Conservation (phyloP, 1,140 invertebrate genomes). For the Drosophila biarmipes region DNA sequence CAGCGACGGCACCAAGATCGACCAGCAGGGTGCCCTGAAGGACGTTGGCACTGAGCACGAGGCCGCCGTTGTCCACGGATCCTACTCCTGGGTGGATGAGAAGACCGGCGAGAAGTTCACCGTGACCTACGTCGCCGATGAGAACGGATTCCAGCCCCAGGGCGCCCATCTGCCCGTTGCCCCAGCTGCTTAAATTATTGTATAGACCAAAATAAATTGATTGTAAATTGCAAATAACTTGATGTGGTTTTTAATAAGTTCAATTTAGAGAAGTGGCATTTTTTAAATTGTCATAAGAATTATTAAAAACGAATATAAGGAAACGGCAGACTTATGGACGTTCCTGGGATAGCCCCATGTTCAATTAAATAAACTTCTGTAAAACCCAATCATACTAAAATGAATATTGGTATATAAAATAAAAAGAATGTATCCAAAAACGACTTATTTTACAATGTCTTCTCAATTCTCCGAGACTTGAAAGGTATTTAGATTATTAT, state of each 20-base stretch:
- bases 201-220: conserved; percentile 16
- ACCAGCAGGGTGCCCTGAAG: conserved; percentile 31
- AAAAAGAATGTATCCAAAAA: too few species aligned
- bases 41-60: conserved; percentile 49
- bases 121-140: conserved; percentile 67
- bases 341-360: too few species aligned
- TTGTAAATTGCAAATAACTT: conserved; percentile 13
- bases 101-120: conserved; percentile 55
- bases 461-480: too few species aligned
- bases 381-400: too few species aligned
- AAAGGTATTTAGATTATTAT: too few species aligned
- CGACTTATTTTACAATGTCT: too few species aligned
- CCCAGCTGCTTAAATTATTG: conserved; percentile 35
- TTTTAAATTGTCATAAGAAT: too few species aligned
- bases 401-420: too few species aligned
- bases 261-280: too few species aligned
- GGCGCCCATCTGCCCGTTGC: conserved; percentile 87
- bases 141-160: conserved; percentile 89
- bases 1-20: conserved; percentile 87
- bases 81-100: conserved; percentile 41
- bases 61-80: conserved; percentile 49
- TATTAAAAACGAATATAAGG: too few species aligned
- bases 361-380: too few species aligned
- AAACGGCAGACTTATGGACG: too few species aligned
- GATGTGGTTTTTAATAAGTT: background rate